Evolutionary conservation across 2,888 invertebrate species (phyloP).

Genomic region (Crioceris asparagi): DNA sequence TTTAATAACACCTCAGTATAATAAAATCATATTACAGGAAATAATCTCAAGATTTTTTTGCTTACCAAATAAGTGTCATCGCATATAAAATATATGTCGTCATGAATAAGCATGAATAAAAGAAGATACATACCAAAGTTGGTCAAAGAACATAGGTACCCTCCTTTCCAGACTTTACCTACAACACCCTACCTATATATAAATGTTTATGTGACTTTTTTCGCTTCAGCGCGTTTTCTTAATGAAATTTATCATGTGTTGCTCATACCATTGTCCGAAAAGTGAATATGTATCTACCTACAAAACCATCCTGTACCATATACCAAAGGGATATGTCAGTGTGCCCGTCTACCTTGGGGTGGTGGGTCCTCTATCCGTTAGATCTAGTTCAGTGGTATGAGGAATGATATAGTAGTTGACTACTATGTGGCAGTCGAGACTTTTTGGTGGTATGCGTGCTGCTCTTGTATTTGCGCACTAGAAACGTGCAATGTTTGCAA

Average conservation of each 20-base stretch:
- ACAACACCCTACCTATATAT: too few relatives aligned
- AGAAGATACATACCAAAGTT: constrained; percentile 24
- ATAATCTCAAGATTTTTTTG: constrained; percentile 16
- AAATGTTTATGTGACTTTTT: constrained; percentile 34
- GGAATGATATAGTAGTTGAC: constrained; percentile 16
- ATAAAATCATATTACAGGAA: too few relatives aligned
- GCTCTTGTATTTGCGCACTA: constrained; percentile 33
- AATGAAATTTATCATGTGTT: constrained; percentile 38
- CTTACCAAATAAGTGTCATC: constrained; percentile 23
- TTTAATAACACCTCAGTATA: too few relatives aligned
- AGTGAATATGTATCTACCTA: constrained; percentile 15
- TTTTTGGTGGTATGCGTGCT: too few relatives aligned
- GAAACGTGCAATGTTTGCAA: constrained; percentile 32
- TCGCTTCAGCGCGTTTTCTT: constrained; percentile 29
- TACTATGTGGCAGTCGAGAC: constrained; percentile 21
- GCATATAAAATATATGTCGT: constrained; percentile 22
- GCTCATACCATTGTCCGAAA: constrained; percentile 27
- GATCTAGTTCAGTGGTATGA: constrained; percentile 34
- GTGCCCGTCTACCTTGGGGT: background rate
- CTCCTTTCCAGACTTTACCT: constrained; percentile 25
- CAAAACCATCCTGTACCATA: background rate
- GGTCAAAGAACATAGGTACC: constrained; percentile 29
- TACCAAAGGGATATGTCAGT: background rate
- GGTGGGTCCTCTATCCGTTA: constrained; percentile 18
- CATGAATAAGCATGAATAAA: constrained; percentile 25